Conservation (phyloP, 2,797 vertebrate species). For the Melopsittacus undulatus region DNA sequence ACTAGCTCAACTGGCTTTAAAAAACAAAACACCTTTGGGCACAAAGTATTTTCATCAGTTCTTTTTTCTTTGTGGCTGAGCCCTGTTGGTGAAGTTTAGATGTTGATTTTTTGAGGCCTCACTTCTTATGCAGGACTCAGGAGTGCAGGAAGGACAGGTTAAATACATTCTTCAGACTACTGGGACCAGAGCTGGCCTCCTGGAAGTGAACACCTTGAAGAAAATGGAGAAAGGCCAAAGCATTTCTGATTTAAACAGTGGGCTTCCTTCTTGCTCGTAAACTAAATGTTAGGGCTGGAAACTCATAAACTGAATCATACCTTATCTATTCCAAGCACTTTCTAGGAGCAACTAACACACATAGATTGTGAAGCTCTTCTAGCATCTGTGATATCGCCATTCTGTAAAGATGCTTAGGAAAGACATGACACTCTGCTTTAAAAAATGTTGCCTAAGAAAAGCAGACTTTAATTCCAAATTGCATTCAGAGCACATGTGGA, state of each 20-base stretch:
- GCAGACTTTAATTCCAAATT: not conserved
- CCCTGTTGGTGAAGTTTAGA: not conserved
- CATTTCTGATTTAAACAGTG: not conserved
- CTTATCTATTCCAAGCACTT: not conserved
- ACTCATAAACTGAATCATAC: not conserved
- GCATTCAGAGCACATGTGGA: not conserved
- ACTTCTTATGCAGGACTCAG: not conserved
- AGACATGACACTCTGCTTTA: not conserved
- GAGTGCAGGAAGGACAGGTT: not conserved
- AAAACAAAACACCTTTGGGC: not conserved
- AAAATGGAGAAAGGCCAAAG: not conserved
- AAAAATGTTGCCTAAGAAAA: constrained; percentile 15
- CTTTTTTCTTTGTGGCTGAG: not conserved
- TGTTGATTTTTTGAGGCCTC: not conserved
- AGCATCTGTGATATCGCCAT: not conserved
- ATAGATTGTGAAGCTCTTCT: not conserved
- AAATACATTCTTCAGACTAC: not conserved
- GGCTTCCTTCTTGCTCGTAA: not conserved
- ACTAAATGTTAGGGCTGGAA: not conserved
- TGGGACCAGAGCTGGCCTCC: not conserved
- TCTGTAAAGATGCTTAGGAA: not conserved
- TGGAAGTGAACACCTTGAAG: not conserved
- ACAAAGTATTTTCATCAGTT: not conserved
- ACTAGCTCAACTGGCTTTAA: not conserved
- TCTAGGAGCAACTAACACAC: not conserved